Evolutionary conservation across 2,797 vertebrate species (phyloP).

Genomic region (Acanthopagrus latus): DNA sequence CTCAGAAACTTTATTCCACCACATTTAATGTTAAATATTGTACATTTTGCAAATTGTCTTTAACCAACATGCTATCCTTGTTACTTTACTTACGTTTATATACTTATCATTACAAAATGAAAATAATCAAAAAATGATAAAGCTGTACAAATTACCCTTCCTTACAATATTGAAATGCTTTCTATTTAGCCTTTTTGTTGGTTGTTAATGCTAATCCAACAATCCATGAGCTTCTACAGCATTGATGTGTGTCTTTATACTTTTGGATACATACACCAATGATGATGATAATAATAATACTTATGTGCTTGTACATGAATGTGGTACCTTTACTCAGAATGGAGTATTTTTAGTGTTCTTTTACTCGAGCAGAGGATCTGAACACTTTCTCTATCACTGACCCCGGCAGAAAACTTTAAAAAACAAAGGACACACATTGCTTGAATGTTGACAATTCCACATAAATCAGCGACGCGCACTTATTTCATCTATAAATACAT

Average conservation of each 20-base stretch:
- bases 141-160: not conserved
- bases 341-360: not conserved
- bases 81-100: not conserved
- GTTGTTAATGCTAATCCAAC: too few species aligned
- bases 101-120: not conserved
- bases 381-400: too few species aligned
- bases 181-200: not conserved
- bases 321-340: not conserved
- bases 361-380: not conserved
- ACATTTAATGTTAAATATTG: not conserved
- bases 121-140: not conserved
- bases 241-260: not conserved
- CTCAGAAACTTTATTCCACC: not conserved
- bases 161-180: too few species aligned
- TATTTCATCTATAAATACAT: not conserved
- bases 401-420: not conserved
- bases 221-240: not conserved
- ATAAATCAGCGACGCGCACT: not conserved
- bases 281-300: not conserved
- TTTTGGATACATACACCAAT: not conserved
- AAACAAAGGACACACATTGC: not conserved
- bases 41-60: not conserved
- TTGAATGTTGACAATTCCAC: not conserved
- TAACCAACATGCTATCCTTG: not conserved
- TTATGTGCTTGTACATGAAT: not conserved